phyloP scores from a whole-genome alignment of 2,888 invertebrate species.

The Mythimna lalbum region DNA sequence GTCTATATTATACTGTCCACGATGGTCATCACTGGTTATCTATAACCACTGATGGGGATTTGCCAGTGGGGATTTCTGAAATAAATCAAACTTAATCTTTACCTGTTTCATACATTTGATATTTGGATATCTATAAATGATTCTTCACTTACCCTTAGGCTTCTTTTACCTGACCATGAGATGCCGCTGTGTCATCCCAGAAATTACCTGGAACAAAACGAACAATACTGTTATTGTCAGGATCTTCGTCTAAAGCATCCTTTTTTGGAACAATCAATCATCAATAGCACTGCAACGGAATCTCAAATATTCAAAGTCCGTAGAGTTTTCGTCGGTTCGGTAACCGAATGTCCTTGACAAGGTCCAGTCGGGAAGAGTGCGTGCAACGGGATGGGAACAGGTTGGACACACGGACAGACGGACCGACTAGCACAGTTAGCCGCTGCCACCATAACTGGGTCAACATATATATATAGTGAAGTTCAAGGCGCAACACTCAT shows the following conservation, averaged over 20 bases:
- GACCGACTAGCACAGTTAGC: slow-evolving; percentile 87
- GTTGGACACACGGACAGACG: slow-evolving; percentile 79
- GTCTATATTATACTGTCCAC: neutral
- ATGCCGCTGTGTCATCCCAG: neutral
- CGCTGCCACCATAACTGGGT: slow-evolving; percentile 93
- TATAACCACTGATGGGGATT: neutral
- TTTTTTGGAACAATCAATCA: neutral
- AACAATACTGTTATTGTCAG: slow-evolving; percentile 11
- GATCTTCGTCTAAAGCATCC: neutral
- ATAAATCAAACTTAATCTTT: neutral
- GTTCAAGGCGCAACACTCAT: slow-evolving; percentile 95
- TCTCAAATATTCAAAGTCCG: slow-evolving; percentile 32
- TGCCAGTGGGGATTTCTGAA: no score
- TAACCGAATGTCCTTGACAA: slow-evolving; percentile 74
- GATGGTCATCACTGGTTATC: no score
- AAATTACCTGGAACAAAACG: slow-evolving; percentile 44
- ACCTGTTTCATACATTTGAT: neutral
- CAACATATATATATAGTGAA: slow-evolving; percentile 95
- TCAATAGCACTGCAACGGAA: slow-evolving; percentile 14
- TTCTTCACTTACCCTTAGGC: slow-evolving; percentile 38
- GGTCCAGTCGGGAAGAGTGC: slow-evolving; percentile 75
- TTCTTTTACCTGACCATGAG: slow-evolving; percentile 36
- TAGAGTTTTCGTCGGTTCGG: slow-evolving; percentile 42
- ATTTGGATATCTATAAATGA: neutral
- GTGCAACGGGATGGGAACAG: slow-evolving; percentile 83